Evolutionary conservation across 1,140 invertebrate species (phyloP), one percentile per base, ranked within the genome.

Genomic region (Mercenaria mercenaria): DNA sequence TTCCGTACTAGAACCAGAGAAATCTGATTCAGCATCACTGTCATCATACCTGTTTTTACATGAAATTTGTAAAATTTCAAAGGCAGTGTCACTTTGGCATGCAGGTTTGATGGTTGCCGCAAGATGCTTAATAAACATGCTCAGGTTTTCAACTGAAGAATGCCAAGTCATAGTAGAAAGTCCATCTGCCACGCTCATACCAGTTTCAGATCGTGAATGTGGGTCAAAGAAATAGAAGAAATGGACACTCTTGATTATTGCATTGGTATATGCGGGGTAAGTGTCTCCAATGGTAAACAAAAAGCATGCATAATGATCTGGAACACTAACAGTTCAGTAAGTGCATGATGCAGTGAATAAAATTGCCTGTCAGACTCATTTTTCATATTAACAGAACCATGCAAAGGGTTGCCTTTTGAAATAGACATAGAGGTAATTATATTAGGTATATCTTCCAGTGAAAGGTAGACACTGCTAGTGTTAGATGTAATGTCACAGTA

Each of bases 21-120:
- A 72, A 72, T 56, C 23, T 23, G 67, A 72, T 18, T 72, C 67
- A 18, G 32, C 67, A 72, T 72, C 67, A 72, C 67, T 72, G 74
- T 50, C 74, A 43, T 77, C 74, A 50, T 77, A 50, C 10, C 10
- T 32, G 23, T 41, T 34, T 10, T 47, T 77, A 77, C 74, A 77
- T 47, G 18, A 29, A 43, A 41, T 26, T 50, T 77, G 74, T 11
- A n/a, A 59, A 59, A 59, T 23, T 59, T 59, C 52, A 59, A 18
- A 23, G 52, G 15, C 10, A 15, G 52, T 59, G 52, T 59, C 52
- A 59, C 4, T 10, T n/a, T 59, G 10, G 52, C 15, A 11, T 11
- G 10, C 4, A 23, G 52, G 20, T 6, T 23, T 59, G 23, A 23
- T 59, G 23, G 15, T 43, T 52, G 29, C 37, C 6, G 50, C 32